Conservation (phyloP, 2,888 invertebrate species). For the Acleris emargana region DNA sequence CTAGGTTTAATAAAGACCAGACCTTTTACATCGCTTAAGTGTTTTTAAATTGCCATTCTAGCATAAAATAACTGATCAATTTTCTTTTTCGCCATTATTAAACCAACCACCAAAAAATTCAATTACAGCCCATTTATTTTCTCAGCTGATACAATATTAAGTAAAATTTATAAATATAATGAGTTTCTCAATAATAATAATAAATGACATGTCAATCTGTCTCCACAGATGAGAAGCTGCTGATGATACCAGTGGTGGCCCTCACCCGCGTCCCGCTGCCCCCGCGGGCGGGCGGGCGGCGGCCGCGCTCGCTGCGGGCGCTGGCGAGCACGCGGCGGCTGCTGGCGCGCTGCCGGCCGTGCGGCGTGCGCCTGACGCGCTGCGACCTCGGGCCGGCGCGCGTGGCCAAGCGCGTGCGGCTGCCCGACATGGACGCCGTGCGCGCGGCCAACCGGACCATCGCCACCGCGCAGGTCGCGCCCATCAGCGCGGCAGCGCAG, state of each 20-base stretch:
- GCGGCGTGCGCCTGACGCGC: slow-evolving; percentile 7
- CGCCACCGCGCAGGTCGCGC: slow-evolving; percentile 45
- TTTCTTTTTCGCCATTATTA: no score
- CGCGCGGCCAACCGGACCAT: slow-evolving; percentile 39
- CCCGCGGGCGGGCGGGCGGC: neutral
- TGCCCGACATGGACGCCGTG: slow-evolving; percentile 43
- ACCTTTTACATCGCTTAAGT: no score
- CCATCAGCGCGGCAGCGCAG: slow-evolving; percentile 1
- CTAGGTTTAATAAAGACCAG: no score
- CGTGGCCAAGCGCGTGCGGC: slow-evolving; percentile 39
- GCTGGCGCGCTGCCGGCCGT: slow-evolving; percentile 10
- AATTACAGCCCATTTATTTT: no score
- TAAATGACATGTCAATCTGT: no score
- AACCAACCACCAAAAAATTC: no score
- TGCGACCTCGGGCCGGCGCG: neutral
- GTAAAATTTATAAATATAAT: no score
- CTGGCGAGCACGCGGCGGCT: neutral
- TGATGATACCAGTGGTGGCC: slow-evolving; percentile 19
- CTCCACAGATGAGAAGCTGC: slow-evolving; percentile 21
- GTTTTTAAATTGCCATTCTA: no score
- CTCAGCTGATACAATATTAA: no score
- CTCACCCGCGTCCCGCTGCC: neutral
- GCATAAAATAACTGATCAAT: no score
- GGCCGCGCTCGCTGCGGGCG: neutral
- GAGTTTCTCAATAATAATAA: no score